These are phyloP conservation scores for Drosophila stalkeri DNA, from an alignment of 2,888 invertebrate species.

Conservation along the genomic window DNA sequence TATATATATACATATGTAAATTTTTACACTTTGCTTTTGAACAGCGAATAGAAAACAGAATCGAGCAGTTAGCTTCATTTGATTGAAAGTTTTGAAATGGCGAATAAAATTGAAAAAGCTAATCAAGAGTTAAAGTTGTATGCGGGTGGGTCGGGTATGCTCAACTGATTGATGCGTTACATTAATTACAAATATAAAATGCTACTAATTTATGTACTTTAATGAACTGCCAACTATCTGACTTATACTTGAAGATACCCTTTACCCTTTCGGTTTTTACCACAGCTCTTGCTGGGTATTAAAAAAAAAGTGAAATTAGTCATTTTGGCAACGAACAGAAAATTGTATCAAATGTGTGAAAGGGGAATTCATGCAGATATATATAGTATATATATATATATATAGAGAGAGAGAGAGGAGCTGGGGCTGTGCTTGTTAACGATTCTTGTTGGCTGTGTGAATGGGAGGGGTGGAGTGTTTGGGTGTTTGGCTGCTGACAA, in stretches of 20 bases:
- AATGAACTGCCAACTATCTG: neutral
- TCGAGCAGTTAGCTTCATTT: constrained; percentile 46
- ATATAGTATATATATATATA: neutral
- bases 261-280: constrained; percentile 30
- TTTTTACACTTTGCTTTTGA: constrained; percentile 33
- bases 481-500: constrained; percentile 12
- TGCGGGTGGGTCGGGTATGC: constrained; percentile 14
- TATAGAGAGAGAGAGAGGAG: neutral
- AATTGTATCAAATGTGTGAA: neutral
- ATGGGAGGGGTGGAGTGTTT: neutral
- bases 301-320: constrained; percentile 11
- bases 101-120: constrained; percentile 26
- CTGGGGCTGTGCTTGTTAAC: neutral
- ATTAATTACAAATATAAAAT: too few relatives aligned
- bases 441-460: neutral
- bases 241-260: neutral
- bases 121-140: constrained; percentile 31
- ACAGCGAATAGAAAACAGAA: constrained; percentile 22
- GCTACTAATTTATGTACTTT: too few relatives aligned
- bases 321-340: constrained; percentile 16
- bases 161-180: neutral
- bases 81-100: constrained; percentile 41
- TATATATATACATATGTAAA: neutral
- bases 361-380: neutral
- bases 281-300: constrained; percentile 17